These are phyloP conservation scores for Callionymus lyra DNA, from an alignment of 2,113 vertebrate genomes.

Conservation along the genomic window DNA sequence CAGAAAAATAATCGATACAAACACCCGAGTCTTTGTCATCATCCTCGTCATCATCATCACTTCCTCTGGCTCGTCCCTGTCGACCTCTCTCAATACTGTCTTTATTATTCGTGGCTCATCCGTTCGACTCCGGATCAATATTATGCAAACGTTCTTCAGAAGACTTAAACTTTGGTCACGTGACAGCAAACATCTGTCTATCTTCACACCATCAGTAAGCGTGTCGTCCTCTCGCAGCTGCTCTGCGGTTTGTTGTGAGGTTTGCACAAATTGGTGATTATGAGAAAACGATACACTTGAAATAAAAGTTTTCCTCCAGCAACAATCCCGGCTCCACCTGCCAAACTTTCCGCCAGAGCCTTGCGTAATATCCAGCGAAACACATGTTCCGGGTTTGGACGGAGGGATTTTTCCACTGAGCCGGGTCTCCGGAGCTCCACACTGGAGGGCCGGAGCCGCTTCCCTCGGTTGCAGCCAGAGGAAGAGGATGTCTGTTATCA, in stretches of 20 bases:
- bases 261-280: no score
- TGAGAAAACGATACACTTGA: no score
- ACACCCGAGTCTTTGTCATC: slow-evolving; percentile 14
- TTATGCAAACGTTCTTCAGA: no score
- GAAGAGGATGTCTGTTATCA: slow-evolving; percentile 21
- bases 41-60: slow-evolving; percentile 7
- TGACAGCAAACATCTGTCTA: no score
- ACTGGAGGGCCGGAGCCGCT: slow-evolving; percentile 4
- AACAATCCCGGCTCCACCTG: slow-evolving; percentile 25
- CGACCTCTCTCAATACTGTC: slow-evolving; percentile 6
- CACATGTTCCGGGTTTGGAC: slow-evolving; percentile 28
- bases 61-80: slow-evolving; percentile 6
- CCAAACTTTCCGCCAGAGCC: slow-evolving; percentile 10
- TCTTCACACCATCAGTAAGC: no score
- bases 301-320: slow-evolving; percentile 2
- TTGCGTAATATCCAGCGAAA: slow-evolving; percentile 19
- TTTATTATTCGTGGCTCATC: no score
- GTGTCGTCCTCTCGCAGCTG: no score
- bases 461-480: slow-evolving; percentile 17
- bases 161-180: no score
- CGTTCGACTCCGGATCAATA: no score
- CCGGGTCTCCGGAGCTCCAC: slow-evolving; percentile 8
- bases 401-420: slow-evolving; percentile 41
- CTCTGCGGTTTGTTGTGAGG: no score
- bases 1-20: slow-evolving; percentile 39